Evolutionary conservation across 2,888 invertebrate genomes (phyloP), one percentile per base, ranked within the genome.

Genomic region (Limnephilus rhombicus): DNA sequence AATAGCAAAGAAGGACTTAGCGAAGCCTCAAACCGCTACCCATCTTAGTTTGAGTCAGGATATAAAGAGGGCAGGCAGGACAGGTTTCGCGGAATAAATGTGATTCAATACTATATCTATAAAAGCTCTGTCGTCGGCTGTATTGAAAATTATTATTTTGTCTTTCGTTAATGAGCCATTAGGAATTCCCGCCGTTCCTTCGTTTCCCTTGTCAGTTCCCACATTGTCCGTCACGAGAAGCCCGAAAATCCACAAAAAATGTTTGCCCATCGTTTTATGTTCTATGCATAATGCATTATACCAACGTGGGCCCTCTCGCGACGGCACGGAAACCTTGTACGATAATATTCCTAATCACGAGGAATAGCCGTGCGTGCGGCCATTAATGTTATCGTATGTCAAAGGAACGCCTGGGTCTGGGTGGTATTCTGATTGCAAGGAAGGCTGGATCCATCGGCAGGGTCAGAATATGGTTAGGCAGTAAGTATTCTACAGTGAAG

Each of bases 321-420:
- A 90, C 89, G 53, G 89, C 91, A 92, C 91, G 91, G 91, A 85
- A 85, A 90, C 80, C 41, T 41, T 88, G 91, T 92, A 68, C 85
- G 53, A 86, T 29, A 45, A 49, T 45, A 86, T 86, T 68, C 90
- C 29, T 80, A 53, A 85, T 90, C 45, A 45, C 85, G 68, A 85
- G 53, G 68, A 85, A 80, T 85, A 31, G 45, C 90, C 49, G 85
- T 85, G 90, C 80, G 83, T 85, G 82, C 68, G 68, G 68, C 9
- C 68, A 68, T 68, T 86, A 24, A 83, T 83, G 83, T 83, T 37
- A 83, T 83, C 37, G 37, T 86, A 49, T 86, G 86, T 86, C 86
- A 45, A 24, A 83, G 15, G 37, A 83, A 24, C 34, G 31, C 37
- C 34, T n/a, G 24, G 68, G 68, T 68, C 68, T 68, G 68, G 68